Evolutionary conservation across 2,888 invertebrate genomes (phyloP), one percentile per base, ranked within the genome.

Genomic region (Gonocerus acuteangulatus): DNA sequence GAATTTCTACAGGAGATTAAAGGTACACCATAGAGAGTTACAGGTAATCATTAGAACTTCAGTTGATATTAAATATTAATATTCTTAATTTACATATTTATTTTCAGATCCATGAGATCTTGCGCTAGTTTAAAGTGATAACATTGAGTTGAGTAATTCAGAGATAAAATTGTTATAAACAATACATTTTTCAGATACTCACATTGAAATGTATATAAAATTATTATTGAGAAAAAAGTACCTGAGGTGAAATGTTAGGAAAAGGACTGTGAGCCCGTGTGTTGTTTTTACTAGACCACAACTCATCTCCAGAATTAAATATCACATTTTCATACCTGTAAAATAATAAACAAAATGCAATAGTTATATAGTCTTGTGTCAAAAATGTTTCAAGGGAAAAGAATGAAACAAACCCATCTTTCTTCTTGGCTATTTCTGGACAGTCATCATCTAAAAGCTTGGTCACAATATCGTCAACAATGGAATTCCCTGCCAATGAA

Each of bases 381-480:
- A 23, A 11, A 32, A 34, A 52, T 32, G 15, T 23, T 18, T 3
- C 18, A 9, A 34, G 36, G 39, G 16, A 15, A 27, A 13, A 59
- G 21, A 58, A 48, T 2, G 11, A 15, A 16, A 59, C 59, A 42
- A 48, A 66, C 66, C 61, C 48, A 19, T 64, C 58, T 54, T 66
- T 64, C 42, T 56, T 61, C 47, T 56, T 61, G 21, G 54, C 16
- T 57, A 56, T 15, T 47, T 45, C 61, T 23, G 64, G 56, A 47
- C 61, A 59, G 66, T 80, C 79, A 70, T 83, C 82, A 72, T 82
- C 82, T 60, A 83, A 76, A 67, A 82, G 79, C 71, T 82, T 83
- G 64, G 82, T 80, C 71, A 82, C 82, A 72, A 82, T 77, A 72
- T 83, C 82, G 68, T 80, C 79, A 67, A 83, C 81, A 78, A 82